phyloP scores from a whole-genome alignment of 2,797 vertebrate species.

The Chelmon rostratus region DNA sequence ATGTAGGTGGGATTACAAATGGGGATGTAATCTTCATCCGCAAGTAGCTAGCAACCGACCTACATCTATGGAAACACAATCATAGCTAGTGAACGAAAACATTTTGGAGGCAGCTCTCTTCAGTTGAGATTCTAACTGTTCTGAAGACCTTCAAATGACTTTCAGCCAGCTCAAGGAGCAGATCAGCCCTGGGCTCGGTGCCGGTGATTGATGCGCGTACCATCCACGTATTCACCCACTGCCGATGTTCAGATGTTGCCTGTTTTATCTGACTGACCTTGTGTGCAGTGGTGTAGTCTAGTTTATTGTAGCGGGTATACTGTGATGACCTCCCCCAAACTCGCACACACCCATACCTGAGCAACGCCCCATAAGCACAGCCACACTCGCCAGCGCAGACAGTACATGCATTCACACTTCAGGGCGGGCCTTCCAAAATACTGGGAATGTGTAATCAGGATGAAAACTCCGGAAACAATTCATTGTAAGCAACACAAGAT shows the following conservation, averaged over 20 bases:
- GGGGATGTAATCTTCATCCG: too few relatives aligned
- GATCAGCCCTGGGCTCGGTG: slow-evolving; percentile 15
- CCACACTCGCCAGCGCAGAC: not conserved
- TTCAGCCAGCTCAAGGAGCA: not conserved
- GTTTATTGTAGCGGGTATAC: not conserved
- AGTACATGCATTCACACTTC: not conserved
- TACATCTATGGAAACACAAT: too few relatives aligned
- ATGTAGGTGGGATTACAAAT: not conserved
- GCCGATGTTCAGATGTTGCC: slow-evolving; percentile 22
- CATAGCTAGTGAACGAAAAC: too few relatives aligned
- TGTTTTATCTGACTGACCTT: not conserved
- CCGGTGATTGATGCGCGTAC: slow-evolving; percentile 31
- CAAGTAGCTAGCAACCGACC: too few relatives aligned
- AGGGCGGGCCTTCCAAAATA: not conserved
- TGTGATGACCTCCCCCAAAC: not conserved
- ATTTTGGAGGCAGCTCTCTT: too few relatives aligned
- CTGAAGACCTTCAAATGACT: too few relatives aligned
- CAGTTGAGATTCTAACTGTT: too few relatives aligned
- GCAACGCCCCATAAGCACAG: too few relatives aligned
- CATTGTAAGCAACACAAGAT: not conserved
- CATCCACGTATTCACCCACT: slow-evolving; percentile 19
- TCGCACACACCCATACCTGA: too few relatives aligned
- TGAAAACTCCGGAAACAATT: not conserved
- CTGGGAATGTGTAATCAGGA: not conserved
- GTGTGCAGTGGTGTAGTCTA: slow-evolving; percentile 2